Percentiles rank a stretch among this genome's conserved stretches.
Evolutionary conservation across 2,888 invertebrate species (phyloP).

Genomic region (Parochlus steinenii): DNA sequence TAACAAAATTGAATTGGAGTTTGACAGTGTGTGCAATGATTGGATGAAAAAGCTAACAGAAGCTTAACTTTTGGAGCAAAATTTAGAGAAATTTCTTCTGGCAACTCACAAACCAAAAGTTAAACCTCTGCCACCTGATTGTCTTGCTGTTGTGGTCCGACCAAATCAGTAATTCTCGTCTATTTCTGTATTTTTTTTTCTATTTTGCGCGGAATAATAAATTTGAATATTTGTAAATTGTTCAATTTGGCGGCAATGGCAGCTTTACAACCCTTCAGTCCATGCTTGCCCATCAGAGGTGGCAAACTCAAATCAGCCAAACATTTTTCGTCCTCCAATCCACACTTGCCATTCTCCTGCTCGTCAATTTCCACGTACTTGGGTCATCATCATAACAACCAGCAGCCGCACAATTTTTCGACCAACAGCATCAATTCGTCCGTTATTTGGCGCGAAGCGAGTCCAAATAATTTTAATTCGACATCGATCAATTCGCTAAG

Average conservation of each 20-base stretch:
- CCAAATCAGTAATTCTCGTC: constrained; percentile 2
- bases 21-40: no score
- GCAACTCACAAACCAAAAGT: no score
- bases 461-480: constrained; percentile 30
- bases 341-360: constrained; percentile 29
- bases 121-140: no score
- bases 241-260: background rate
- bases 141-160: no score
- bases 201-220: background rate
- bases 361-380: constrained; percentile 15
- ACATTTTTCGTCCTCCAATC: constrained; percentile 32
- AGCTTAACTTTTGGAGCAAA: no score
- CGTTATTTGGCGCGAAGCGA: constrained; percentile 32
- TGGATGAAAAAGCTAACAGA: no score
- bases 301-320: constrained; percentile 31
- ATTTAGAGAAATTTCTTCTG: no score
- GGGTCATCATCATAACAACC: constrained; percentile 13
- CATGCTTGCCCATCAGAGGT: constrained; percentile 31
- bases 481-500: constrained; percentile 26
- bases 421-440: constrained; percentile 29
- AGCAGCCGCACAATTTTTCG: constrained; percentile 21
- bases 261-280: constrained; percentile 32
- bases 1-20: no score
- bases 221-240: background rate
- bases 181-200: background rate